Evolutionary conservation across 2,113 vertebrate species (phyloP).

Genomic region (Leucopsar rothschildi): DNA sequence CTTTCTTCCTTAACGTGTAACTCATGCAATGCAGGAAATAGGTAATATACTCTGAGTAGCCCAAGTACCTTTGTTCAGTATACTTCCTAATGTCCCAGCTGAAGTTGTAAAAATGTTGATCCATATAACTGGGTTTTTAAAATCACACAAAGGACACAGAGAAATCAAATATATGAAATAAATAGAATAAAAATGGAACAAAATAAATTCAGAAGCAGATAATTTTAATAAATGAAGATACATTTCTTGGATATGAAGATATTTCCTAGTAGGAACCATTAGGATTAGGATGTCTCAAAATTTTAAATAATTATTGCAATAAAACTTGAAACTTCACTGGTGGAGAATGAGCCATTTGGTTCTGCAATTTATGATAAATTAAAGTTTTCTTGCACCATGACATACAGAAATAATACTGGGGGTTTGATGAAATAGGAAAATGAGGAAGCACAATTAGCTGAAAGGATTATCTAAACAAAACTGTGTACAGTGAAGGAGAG

Average conservation of each 20-base stretch:
- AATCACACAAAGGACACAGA: not conserved
- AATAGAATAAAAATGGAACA: not conserved
- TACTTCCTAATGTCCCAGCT: rapidly evolving
- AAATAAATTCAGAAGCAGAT: not conserved
- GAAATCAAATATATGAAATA: not conserved
- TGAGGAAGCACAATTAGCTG: not conserved
- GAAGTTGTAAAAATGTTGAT: not conserved
- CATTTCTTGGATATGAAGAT: not conserved
- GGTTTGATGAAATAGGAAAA: not conserved
- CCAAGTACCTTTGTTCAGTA: not conserved
- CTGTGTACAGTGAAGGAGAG: not conserved
- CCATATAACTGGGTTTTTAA: not conserved
- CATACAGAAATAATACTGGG: not conserved
- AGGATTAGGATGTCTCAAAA: not conserved
- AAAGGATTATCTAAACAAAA: not conserved
- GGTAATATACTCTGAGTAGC: not conserved
- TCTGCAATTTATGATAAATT: not conserved
- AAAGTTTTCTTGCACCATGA: not conserved
- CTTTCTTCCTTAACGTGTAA: not conserved
- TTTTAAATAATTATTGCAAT: not conserved
- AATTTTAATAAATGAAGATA: not conserved
- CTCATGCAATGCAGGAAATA: not conserved
- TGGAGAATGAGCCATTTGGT: not conserved
- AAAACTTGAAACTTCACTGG: not conserved
- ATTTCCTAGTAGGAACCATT: not conserved